A percentile compares a stretch with the other conserved stretches of the same genome.
phyloP scores from a whole-genome alignment of 2,888 invertebrate species.

The Panzeria rudis region DNA sequence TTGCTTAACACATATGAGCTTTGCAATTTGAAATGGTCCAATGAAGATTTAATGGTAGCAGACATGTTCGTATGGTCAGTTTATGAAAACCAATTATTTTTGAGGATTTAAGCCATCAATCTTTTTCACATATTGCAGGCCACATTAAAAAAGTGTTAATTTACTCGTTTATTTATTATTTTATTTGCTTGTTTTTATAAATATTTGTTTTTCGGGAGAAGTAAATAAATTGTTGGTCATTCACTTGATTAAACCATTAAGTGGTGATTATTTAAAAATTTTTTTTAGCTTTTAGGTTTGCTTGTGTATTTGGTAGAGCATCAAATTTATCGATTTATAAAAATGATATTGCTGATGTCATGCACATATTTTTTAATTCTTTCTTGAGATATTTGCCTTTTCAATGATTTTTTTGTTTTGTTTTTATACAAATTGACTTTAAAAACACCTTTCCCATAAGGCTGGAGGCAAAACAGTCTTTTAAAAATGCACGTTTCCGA shows the following conservation, averaged over 20 bases:
- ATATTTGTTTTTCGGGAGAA: slow-evolving; percentile 25
- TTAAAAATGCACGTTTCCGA: no score
- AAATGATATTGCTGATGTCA: no score
- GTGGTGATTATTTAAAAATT: no score
- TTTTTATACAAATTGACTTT: no score
- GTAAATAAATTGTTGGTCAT: slow-evolving; percentile 27
- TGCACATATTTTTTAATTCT: no score
- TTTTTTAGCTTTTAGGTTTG: background rate
- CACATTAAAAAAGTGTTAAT: slow-evolving; percentile 39
- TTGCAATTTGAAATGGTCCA: slow-evolving; percentile 18
- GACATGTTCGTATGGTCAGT: slow-evolving; percentile 8
- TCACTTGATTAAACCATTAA: slow-evolving; percentile 7
- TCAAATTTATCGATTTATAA: background rate
- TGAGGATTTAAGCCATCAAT: slow-evolving; percentile 30
- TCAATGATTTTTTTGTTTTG: no score
- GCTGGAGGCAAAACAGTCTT: no score
- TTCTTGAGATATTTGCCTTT: no score
- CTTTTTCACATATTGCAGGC: slow-evolving; percentile 35
- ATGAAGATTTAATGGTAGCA: slow-evolving; percentile 2
- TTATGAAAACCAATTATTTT: background rate
- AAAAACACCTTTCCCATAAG: no score
- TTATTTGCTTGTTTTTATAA: background rate
- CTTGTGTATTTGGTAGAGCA: background rate
- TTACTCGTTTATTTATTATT: background rate
- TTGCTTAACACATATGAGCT: slow-evolving; percentile 8